Percentiles rank a stretch among this genome's conserved stretches.
These are phyloP conservation scores for Podotricha telesiphe DNA, from an alignment of 2,888 invertebrate species.

Conservation along the genomic window DNA sequence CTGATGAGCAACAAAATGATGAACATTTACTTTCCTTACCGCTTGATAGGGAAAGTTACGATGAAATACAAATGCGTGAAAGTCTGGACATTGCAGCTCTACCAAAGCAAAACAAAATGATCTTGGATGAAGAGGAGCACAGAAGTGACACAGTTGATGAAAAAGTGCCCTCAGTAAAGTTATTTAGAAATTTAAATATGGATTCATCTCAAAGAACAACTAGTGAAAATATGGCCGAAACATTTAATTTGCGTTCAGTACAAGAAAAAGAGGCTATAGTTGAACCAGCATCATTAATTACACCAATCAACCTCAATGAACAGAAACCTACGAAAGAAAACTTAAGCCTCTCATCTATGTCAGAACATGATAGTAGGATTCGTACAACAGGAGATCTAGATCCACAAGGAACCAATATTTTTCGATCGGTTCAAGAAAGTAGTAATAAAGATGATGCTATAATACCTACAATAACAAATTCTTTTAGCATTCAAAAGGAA, in stretches of 20 bases:
- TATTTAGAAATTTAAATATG: constrained; percentile 1
- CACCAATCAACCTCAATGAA: background rate
- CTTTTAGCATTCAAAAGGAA: background rate
- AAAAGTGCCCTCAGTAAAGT: background rate
- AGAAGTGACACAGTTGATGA: constrained; percentile 29
- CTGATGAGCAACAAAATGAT: background rate
- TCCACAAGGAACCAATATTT: constrained; percentile 1
- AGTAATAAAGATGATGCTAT: background rate
- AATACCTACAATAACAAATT: background rate
- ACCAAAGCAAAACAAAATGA: constrained; percentile 2
- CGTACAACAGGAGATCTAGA: background rate
- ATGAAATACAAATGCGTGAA: constrained; percentile 18
- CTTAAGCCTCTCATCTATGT: background rate
- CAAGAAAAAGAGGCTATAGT: constrained; percentile 7
- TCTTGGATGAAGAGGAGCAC: constrained; percentile 14
- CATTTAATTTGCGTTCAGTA: background rate
- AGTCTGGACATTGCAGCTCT: background rate
- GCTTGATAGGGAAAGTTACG: background rate
- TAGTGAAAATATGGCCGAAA: background rate
- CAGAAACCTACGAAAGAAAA: background rate
- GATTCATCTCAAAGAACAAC: background rate
- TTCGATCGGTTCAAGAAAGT: background rate
- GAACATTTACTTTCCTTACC: background rate
- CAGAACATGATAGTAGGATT: background rate
- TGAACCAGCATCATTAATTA: background rate